A percentile compares a stretch with the other conserved stretches of the same genome.
Conservation (phyloP, 2,113 vertebrate species). For the Atherinomorus stipes region DNA sequence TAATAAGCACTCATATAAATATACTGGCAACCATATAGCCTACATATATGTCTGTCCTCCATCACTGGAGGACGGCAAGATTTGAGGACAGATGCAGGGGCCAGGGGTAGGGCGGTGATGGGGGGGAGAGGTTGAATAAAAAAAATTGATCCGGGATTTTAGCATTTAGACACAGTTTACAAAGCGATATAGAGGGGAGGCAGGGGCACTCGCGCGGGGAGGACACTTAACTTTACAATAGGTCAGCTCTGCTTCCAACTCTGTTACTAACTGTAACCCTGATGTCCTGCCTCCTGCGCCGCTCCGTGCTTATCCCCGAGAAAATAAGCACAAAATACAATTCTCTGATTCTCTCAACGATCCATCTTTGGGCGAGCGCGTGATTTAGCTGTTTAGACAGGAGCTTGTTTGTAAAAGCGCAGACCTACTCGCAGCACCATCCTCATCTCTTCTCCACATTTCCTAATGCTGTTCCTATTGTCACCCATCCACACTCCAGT, state of each 20-base stretch:
- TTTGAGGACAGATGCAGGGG: slow-evolving; percentile 70
- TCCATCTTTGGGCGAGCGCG: slow-evolving; percentile 51
- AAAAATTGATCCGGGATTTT: slow-evolving; percentile 86
- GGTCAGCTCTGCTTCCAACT: slow-evolving; percentile 70
- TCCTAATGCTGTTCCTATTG: slow-evolving; percentile 81
- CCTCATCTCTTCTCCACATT: slow-evolving; percentile 78
- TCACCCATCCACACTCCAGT: slow-evolving; percentile 76
- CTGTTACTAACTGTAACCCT: slow-evolving; percentile 63
- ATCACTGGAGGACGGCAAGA: slow-evolving; percentile 75
- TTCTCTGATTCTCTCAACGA: slow-evolving; percentile 37
- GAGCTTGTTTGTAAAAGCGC: slow-evolving; percentile 75
- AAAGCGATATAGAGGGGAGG: slow-evolving; percentile 80
- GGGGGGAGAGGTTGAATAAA: slow-evolving; percentile 81
- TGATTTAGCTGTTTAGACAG: slow-evolving; percentile 77
- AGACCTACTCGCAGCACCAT: slow-evolving; percentile 69
- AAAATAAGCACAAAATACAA: slow-evolving; percentile 28
- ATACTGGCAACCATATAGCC: slow-evolving; percentile 8
- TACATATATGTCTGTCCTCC: slow-evolving; percentile 46
- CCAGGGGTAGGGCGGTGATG: slow-evolving; percentile 58
- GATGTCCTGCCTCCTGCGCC: slow-evolving; percentile 6
- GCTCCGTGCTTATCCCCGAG: slow-evolving; percentile 13
- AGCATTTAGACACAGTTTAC: slow-evolving; percentile 88
- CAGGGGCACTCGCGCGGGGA: slow-evolving; percentile 42
- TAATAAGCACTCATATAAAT: slow-evolving; percentile 16
- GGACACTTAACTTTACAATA: slow-evolving; percentile 82